Base-by-base conservation (phyloP, 2,113 vertebrate genomes). In the Coptodon rendalli region DNA sequence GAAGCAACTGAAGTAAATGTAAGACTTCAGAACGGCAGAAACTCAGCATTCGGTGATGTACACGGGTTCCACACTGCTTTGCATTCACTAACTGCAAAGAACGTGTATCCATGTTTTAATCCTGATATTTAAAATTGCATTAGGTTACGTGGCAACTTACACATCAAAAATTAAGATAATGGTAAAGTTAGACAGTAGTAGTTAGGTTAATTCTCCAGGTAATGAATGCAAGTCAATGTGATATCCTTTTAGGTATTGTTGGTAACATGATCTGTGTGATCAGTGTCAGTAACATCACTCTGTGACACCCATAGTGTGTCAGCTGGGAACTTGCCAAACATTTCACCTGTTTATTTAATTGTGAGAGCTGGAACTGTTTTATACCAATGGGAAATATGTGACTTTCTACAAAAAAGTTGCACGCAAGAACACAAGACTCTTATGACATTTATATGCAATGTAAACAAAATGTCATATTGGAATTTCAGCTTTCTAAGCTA, bases 21-120 rank as follows among this genome's bases (percentile, higher is more conserved):
- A 27, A 73, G 27, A 27, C 40, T 27, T 73, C 12, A 24, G n/a
- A 27, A 10, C 12, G 22, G 24, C n/a, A 14, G 66, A 43, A 24
- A 16, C 38, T 71, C 66, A 14, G 66, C 66, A 71, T 43, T 24
- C 0, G 7, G 38, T 10, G 66, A 43, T 24, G n/a, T 71, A 36
- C 31, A 63, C 3, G 2, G 12, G n/a, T 24, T 71, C 38, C n/a
- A 71, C 40, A 71, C n/a, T 43, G n/a, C 12, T 61, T 45, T 9
- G 66, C 24, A 0, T 10, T 22, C 38, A 5, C 36, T 0, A 8
- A 48, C 13, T 3, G 40, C 40, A 73, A 73, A 48, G 68, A 43
- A 48, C 7, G 0, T 48, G 9, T 17, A 2, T 0, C 0, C n/a
- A 29, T 7, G 61, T 2, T 5, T 36, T 76, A 76, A 5, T 48